A percentile compares a stretch with the other conserved stretches of the same genome.
phyloP scores from a whole-genome alignment of 2,888 invertebrate genomes.

The Caradrina clavipalpis region DNA sequence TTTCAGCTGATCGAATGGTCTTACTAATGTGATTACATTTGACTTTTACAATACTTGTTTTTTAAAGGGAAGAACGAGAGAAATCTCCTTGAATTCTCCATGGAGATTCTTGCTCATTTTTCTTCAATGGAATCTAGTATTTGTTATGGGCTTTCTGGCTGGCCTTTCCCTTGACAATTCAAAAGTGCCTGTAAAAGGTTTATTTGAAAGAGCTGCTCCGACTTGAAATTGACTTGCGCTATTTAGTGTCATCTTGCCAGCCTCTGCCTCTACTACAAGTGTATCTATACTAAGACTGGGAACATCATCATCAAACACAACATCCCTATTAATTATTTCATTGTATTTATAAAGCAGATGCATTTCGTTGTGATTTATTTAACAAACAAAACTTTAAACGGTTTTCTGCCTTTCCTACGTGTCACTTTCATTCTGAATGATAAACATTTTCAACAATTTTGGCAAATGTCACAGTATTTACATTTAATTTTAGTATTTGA shows the following conservation, averaged over 20 bases:
- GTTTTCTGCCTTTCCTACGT: slow-evolving; percentile 1
- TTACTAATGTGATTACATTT: no score
- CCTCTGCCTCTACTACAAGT: neutral
- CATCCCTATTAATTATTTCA: neutral
- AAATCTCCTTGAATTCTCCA: no score
- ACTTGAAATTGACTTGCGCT: neutral
- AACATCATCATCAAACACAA: neutral
- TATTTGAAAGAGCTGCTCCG: no score
- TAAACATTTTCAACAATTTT: slow-evolving; percentile 18
- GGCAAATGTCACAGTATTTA: slow-evolving; percentile 6
- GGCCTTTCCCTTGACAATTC: no score
- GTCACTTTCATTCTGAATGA: slow-evolving; percentile 13
- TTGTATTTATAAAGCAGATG: neutral
- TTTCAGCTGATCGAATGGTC: neutral
- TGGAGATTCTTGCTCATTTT: no score
- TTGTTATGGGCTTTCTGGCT: no score
- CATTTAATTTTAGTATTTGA: slow-evolving; percentile 22
- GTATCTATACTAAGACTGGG: neutral
- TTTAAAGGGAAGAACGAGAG: no score
- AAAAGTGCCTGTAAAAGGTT: no score
- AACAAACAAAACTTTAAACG: neutral
- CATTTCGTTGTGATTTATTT: neutral
- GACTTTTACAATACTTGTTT: no score
- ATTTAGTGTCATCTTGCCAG: neutral
- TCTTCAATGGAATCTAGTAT: no score